Evolutionary conservation across 1,140 invertebrate species (phyloP), one percentile per base, ranked within the genome.

Genomic region (Drosophila teissieri): DNA sequence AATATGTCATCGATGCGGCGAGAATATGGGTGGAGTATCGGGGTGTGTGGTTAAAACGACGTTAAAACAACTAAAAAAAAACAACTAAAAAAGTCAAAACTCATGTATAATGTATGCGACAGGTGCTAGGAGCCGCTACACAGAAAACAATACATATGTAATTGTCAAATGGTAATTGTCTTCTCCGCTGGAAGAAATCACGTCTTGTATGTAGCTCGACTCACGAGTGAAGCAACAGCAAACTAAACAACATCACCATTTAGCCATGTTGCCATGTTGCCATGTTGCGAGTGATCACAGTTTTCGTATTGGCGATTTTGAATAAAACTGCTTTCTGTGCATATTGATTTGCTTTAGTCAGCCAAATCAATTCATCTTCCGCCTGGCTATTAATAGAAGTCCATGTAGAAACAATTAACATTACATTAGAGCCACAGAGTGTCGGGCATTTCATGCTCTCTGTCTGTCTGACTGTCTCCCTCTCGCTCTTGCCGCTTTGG

Each of bases 371-470:
- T 80, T 70, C 60, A 85, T 81, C 78, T 85, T 85, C 82, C 82
- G 82, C 22, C n/a, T n/a, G 34, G 15, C 78, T 82, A 86, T 86
- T 82, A 82, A 78, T 86, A 86, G 69, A 49, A 62, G 65, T 49
- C 54, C 53, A 72, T 65, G 60, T 79, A 70, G 68, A 73, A 61
- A 80, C 77, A 84, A 76, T 79, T 73, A 81, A 70, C 57, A 70
- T 74, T 81, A 86, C 74, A 78, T 82, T 82, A 57, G 44, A 65
- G 52, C 58, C 55, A 22, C 53, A 48, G 17, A 45, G 31, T 40
- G 40, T 58, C 62, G 42, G 65, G 73, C 56, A 73, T 64, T 81
- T 77, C 79, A 81, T 81, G 63, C 46, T 73, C 34, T 27, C 27
- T 12, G 3, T 37, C 45, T 10, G n/a, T 39, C 34, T 37, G 2